These are phyloP conservation scores for Enteromius unitaeniatus DNA, from an alignment of 2,797 vertebrate genomes.

Conservation along the genomic window DNA sequence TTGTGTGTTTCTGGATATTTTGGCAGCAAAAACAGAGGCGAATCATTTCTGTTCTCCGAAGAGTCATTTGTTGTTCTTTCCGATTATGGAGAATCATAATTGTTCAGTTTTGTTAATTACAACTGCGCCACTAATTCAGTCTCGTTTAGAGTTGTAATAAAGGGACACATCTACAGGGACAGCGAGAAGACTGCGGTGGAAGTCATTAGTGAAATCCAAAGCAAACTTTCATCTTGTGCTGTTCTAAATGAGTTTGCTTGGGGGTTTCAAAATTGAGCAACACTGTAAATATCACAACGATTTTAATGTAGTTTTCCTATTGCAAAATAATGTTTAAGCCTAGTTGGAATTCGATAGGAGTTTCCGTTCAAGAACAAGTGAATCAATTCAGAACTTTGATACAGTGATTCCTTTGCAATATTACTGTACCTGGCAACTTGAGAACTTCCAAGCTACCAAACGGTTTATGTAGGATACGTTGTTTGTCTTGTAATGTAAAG, in stretches of 20 bases:
- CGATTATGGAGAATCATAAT: constrained; percentile 4
- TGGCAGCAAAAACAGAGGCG: background rate
- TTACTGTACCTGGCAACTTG: background rate
- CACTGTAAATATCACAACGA: background rate
- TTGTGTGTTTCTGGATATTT: background rate
- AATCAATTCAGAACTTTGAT: background rate
- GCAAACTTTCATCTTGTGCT: background rate
- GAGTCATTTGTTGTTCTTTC: constrained; percentile 22
- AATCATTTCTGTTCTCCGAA: background rate
- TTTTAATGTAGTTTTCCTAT: background rate
- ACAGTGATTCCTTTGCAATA: background rate
- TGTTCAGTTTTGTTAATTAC: constrained; percentile 20
- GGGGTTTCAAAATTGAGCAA: background rate
- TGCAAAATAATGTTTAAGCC: background rate
- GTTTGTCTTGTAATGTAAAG: constrained; percentile 2
- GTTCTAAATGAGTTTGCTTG: background rate
- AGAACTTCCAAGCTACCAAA: background rate
- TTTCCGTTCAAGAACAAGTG: background rate
- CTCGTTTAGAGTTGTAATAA: constrained; percentile 12
- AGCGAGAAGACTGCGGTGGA: background rate
- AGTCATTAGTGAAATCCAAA: background rate
- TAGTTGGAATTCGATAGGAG: background rate
- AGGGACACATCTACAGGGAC: constrained; percentile 5
- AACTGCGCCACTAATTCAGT: background rate
- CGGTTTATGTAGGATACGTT: background rate